Evolutionary conservation across 2,888 invertebrate species (phyloP).

Genomic region (Pantelozetes paolii): DNA sequence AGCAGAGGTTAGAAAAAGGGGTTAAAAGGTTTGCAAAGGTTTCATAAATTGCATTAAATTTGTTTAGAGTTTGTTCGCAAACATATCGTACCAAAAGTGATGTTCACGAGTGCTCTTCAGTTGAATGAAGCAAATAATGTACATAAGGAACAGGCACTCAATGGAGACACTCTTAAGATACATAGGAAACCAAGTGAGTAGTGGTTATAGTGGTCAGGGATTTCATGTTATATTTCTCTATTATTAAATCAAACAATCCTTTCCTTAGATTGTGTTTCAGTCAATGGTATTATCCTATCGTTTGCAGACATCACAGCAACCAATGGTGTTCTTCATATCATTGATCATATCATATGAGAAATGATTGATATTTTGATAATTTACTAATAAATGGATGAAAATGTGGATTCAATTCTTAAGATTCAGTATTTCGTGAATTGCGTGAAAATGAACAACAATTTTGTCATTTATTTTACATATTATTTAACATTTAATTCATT

Average conservation of each 20-base stretch:
- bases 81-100: constrained; percentile 28
- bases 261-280: constrained; percentile 45
- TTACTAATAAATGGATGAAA: no score
- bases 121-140: constrained; percentile 1
- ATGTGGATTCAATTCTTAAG: no score
- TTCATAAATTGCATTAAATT: neutral
- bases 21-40: neutral
- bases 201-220: neutral
- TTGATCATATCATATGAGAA: constrained; percentile 47
- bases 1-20: constrained; percentile 43
- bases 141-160: constrained; percentile 20
- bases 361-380: no score
- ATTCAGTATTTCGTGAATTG: no score
- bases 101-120: constrained; percentile 40
- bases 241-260: neutral
- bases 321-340: constrained; percentile 50
- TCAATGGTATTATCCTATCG: constrained; percentile 46
- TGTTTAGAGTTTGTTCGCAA: constrained; percentile 33
- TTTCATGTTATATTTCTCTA: neutral
- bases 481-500: no score
- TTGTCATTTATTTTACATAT: no score
- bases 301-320: constrained; percentile 53
- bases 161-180: constrained; percentile 26
- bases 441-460: no score
- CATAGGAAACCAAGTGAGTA: constrained; percentile 38